Evolutionary conservation across 2,888 invertebrate genomes (phyloP).

Genomic region (Ceramica pisi): DNA sequence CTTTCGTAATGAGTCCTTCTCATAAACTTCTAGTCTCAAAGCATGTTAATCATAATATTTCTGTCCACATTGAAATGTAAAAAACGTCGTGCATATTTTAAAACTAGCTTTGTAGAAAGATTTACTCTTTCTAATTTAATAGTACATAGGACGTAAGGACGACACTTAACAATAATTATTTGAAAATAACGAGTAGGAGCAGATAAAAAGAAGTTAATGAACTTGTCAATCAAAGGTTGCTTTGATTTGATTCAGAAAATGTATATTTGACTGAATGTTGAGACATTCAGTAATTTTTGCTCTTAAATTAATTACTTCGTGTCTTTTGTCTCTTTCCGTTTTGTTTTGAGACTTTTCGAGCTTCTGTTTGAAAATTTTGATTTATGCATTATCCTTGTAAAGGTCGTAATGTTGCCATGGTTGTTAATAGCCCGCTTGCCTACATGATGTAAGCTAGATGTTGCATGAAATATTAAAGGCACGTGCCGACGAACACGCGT

Average conservation of each 20-base stretch:
- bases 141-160: not conserved
- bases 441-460: slow-evolving; percentile 42
- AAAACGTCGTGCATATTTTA: slow-evolving; percentile 10
- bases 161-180: slow-evolving; percentile 11
- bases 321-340: slow-evolving; percentile 21
- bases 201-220: not conserved
- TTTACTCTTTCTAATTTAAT: slow-evolving; percentile 1
- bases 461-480: slow-evolving; percentile 56
- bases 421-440: slow-evolving; percentile 29
- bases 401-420: slow-evolving; percentile 26
- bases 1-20: slow-evolving; percentile 27
- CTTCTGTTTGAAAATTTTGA: slow-evolving; percentile 18
- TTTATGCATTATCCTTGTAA: slow-evolving; percentile 33
- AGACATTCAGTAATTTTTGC: slow-evolving; percentile 22
- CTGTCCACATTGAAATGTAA: slow-evolving; percentile 7
- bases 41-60: slow-evolving; percentile 24
- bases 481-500: slow-evolving; percentile 54
- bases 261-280: slow-evolving; percentile 33
- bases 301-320: slow-evolving; percentile 44
- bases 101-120: not conserved
- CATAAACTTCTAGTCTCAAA: slow-evolving; percentile 35
- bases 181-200: slow-evolving; percentile 21
- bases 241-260: slow-evolving; percentile 41
- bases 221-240: slow-evolving; percentile 12
- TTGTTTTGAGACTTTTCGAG: slow-evolving; percentile 15